Conservation (phyloP, 2,113 vertebrate genomes). For the Ceuthmochares aereus region DNA sequence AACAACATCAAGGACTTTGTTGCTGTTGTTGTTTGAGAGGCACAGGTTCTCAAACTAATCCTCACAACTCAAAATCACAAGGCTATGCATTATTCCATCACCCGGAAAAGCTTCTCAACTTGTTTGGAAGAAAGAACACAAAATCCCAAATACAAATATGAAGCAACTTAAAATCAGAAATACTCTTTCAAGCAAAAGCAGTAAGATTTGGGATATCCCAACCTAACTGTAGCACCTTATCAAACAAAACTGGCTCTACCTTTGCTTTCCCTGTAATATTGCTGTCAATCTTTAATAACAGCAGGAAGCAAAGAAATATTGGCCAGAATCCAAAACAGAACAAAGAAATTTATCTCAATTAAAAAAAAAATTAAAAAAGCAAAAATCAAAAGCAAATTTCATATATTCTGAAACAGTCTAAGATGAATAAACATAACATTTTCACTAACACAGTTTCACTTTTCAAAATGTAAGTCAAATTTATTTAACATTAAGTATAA, state of each 20-base stretch:
- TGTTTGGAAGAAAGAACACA: not conserved
- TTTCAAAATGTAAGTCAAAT: conserved; percentile 66
- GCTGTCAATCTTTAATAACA: not conserved
- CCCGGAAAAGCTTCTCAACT: not conserved
- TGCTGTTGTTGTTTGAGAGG: not conserved
- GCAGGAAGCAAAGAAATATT: not conserved
- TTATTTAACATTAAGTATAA: conserved; percentile 71
- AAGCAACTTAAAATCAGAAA: not conserved
- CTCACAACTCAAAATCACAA: not conserved
- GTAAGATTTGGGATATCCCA: not conserved
- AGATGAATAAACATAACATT: conserved; percentile 32
- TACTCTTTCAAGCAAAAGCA: not conserved
- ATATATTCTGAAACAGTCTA: not conserved
- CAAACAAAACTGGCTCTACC: not conserved
- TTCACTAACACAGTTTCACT: conserved; percentile 58
- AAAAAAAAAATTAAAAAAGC: too few species aligned
- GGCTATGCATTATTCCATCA: not conserved
- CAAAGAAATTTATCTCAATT: not conserved
- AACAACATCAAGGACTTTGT: not conserved
- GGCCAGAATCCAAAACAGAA: not conserved
- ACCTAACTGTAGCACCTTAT: not conserved
- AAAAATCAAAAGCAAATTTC: not conserved
- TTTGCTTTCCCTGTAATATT: not conserved
- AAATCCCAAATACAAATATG: not conserved
- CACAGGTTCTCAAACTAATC: not conserved